phyloP scores from a whole-genome alignment of 2,113 vertebrate genomes.

The Myiozetetes cayanensis region DNA sequence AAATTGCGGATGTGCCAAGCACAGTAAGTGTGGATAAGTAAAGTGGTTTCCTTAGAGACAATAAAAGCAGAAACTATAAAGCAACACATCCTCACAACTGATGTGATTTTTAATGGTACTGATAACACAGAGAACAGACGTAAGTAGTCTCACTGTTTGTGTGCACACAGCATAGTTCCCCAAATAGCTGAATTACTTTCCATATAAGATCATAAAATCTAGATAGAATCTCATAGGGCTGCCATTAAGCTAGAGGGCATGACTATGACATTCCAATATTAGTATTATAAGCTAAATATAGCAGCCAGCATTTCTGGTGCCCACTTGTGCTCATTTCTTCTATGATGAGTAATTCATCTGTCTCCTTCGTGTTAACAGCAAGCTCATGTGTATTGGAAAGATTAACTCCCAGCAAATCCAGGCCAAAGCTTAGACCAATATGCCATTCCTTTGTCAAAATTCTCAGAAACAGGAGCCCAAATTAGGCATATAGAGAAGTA shows the following conservation, averaged over 20 bases:
- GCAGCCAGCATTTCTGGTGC: not conserved
- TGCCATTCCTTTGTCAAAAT: not conserved
- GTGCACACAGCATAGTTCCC: not conserved
- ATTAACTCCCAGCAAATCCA: not conserved
- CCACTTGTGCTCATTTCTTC: slow-evolving; percentile 28
- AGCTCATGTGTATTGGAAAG: not conserved
- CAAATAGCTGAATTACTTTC: slow-evolving; percentile 56
- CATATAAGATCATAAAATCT: slow-evolving; percentile 60
- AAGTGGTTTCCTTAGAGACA: slow-evolving; percentile 62
- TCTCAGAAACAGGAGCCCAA: not conserved
- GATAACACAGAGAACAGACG: slow-evolving; percentile 51
- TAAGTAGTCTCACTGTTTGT: slow-evolving; percentile 50
- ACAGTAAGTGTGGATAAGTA: not conserved
- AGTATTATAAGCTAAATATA: slow-evolving; percentile 56
- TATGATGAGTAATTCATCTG: slow-evolving; percentile 21
- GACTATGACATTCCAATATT: slow-evolving; percentile 16
- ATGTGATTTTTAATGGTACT: slow-evolving; percentile 49
- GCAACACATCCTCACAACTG: slow-evolving; percentile 6
- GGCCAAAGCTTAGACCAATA: not conserved
- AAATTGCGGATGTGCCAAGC: not conserved
- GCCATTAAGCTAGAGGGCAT: not conserved
- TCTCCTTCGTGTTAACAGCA: not conserved
- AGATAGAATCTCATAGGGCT: slow-evolving; percentile 31
- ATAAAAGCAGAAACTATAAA: slow-evolving; percentile 51
- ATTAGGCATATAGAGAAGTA: not conserved